Percentiles rank a stretch among this genome's conserved stretches.
Evolutionary conservation across 2,888 invertebrate species (phyloP).

Genomic region (Ennomos quercinarius): DNA sequence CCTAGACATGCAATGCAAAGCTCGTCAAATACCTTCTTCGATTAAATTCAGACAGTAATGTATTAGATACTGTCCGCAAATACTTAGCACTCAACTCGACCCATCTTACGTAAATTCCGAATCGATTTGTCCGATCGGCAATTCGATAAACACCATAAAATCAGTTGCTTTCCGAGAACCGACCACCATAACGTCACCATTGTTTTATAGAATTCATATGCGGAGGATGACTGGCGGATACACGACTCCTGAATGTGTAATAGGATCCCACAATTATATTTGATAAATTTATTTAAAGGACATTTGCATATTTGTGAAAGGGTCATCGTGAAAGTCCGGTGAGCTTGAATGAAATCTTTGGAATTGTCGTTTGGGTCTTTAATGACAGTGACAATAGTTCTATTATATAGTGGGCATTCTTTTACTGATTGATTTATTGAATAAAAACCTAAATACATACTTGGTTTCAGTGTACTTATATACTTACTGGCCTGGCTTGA

Average conservation of each 20-base stretch:
- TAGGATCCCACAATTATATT: slow-evolving; percentile 84
- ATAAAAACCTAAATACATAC: too few relatives aligned
- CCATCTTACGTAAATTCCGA: slow-evolving; percentile 30
- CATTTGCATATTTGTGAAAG: slow-evolving; percentile 80
- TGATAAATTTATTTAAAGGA: slow-evolving; percentile 81
- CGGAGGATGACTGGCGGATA: slow-evolving; percentile 76
- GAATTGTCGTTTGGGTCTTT: slow-evolving; percentile 4
- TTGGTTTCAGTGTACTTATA: too few relatives aligned
- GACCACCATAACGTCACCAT: slow-evolving; percentile 83
- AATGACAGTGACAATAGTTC: not conserved
- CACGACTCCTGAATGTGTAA: slow-evolving; percentile 78
- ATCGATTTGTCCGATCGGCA: slow-evolving; percentile 57
- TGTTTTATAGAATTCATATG: slow-evolving; percentile 78
- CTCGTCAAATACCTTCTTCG: too few relatives aligned
- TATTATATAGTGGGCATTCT: too few relatives aligned
- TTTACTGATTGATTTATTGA: too few relatives aligned
- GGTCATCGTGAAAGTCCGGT: slow-evolving; percentile 66
- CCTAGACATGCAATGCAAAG: too few relatives aligned
- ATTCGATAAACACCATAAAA: slow-evolving; percentile 78
- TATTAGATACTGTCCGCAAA: not conserved
- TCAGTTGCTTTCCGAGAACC: slow-evolving; percentile 76
- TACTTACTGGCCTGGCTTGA: too few relatives aligned
- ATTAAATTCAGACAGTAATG: too few relatives aligned
- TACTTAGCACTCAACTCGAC: slow-evolving; percentile 13
- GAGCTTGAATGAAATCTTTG: slow-evolving; percentile 22